Conservation (phyloP, 2,113 vertebrate species). For the Carassius gibelio region DNA sequence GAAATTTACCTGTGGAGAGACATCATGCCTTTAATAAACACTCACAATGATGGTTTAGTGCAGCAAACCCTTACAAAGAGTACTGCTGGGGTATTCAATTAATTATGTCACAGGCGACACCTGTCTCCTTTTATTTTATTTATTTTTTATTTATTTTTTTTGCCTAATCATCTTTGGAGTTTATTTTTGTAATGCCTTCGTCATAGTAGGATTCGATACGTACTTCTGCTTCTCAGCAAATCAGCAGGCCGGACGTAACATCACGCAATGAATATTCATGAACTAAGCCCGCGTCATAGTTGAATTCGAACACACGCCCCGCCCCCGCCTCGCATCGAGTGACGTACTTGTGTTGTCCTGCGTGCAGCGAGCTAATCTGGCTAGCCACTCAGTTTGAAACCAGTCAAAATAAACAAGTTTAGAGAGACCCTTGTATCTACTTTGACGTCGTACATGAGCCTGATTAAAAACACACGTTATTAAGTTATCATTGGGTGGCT, state of each 20-base stretch:
- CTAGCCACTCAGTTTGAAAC: neutral
- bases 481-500: neutral
- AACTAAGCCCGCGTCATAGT: neutral
- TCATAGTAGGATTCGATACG: neutral
- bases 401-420: neutral
- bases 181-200: neutral
- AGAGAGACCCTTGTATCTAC: neutral
- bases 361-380: neutral
- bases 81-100: neutral
- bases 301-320: no score
- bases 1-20: conserved; percentile 84
- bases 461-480: neutral
- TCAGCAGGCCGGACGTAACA: neutral
- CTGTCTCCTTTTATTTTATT: no score
- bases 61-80: neutral
- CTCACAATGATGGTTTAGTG: neutral
- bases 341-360: conserved; percentile 10
- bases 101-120: no score
- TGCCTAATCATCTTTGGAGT: no score
- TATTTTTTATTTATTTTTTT: no score
- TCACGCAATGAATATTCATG: neutral
- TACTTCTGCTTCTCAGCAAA: neutral
- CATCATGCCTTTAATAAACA: neutral
- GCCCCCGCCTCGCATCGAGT: neutral
- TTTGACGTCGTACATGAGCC: neutral